These are phyloP conservation scores for Nomada hirtipes DNA, from an alignment of 2,888 invertebrate genomes.

Conservation along the genomic window DNA sequence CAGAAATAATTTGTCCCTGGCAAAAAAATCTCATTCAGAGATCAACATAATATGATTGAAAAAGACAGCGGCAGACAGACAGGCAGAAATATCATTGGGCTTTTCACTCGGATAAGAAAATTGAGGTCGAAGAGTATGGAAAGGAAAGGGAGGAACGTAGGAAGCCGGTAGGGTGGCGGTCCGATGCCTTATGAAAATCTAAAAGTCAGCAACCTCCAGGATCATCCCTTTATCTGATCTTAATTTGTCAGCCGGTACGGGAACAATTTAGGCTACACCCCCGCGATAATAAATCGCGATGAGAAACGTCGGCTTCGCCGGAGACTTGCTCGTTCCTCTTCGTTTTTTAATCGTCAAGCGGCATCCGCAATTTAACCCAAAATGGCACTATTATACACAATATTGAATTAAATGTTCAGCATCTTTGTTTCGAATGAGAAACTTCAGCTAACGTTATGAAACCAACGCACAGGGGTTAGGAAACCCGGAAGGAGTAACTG, in stretches of 20 bases:
- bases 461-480: too few species aligned
- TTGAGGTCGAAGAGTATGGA: conserved; percentile 66
- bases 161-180: conserved; percentile 52
- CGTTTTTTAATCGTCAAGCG: background rate
- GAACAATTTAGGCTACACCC: conserved; percentile 70
- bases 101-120: conserved; percentile 77
- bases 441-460: too few species aligned
- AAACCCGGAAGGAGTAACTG: too few species aligned
- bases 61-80: too few species aligned
- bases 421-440: too few species aligned
- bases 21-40: background rate
- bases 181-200: conserved; percentile 78
- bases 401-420: too few species aligned
- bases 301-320: conserved; percentile 53
- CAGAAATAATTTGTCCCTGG: too few species aligned
- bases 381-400: background rate
- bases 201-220: conserved; percentile 81
- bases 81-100: conserved; percentile 40
- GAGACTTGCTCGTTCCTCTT: background rate
- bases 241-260: conserved; percentile 81
- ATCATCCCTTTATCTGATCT: conserved; percentile 83
- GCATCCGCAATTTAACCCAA: background rate
- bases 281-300: conserved; percentile 66
- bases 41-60: too few species aligned
- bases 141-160: conserved; percentile 46